These are phyloP conservation scores for Linnaemya tessellans DNA, from an alignment of 2,888 invertebrate species.

Conservation along the genomic window DNA sequence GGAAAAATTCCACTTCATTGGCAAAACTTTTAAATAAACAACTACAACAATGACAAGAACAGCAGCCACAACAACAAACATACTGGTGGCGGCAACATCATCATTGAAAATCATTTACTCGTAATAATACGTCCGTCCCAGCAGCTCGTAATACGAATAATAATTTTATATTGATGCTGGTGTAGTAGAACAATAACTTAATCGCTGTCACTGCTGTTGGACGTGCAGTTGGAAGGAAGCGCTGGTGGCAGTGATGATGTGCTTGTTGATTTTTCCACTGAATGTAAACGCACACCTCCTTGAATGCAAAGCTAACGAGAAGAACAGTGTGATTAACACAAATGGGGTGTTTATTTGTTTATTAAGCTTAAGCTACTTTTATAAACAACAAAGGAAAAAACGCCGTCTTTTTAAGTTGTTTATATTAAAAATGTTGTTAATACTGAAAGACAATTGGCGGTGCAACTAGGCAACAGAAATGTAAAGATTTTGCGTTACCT, in stretches of 20 bases:
- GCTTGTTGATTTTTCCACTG: neutral
- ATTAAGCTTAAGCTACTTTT: conserved; percentile 47
- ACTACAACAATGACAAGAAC: neutral
- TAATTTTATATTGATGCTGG: neutral
- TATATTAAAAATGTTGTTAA: too few species aligned
- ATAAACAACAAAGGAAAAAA: conserved; percentile 1
- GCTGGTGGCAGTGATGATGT: neutral
- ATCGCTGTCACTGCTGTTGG: neutral
- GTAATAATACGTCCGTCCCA: conserved; percentile 32
- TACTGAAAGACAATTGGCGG: too few species aligned
- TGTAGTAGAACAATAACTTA: neutral
- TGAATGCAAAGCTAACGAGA: neutral
- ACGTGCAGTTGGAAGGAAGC: neutral
- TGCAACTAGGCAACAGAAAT: too few species aligned
- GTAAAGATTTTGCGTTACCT: too few species aligned
- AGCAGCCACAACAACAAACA: neutral
- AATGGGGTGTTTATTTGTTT: conserved; percentile 63
- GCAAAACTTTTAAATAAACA: conserved; percentile 57
- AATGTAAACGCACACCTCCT: conserved; percentile 5
- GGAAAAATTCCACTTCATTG: conserved; percentile 47
- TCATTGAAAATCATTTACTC: conserved; percentile 61
- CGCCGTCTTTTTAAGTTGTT: neutral
- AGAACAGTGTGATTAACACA: neutral
- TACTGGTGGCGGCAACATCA: conserved; percentile 30
- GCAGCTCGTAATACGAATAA: conserved; percentile 16